Base-by-base conservation (phyloP, 2,797 vertebrate genomes). In the Kryptopterus vitreolus region DNA sequence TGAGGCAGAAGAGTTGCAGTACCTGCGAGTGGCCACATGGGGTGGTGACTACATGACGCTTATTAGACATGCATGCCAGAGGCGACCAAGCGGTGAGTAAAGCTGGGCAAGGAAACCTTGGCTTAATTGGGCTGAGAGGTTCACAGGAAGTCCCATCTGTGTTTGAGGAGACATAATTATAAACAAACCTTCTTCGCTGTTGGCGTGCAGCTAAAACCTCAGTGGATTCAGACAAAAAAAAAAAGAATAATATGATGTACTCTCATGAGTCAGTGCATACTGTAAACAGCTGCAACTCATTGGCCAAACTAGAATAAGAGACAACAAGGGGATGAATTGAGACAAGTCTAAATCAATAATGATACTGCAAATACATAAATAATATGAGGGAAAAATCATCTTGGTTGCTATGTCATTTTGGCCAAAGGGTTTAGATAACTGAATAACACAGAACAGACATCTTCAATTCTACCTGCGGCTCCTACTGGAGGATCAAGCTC, bases 271-370 rank as follows among this genome's bases (percentile, higher is more conserved):
- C 89, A 92, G 89, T 87, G 88, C 87, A 88, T 89, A 89, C 90
- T 88, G 90, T 92, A 93, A 93, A 93, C 92, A 93, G 89, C 88
- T 87, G 84, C 86, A 89, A 92, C 90, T 90, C 88, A 90, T 88
- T 86, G 81, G 68, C 53, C 74, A 83, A 91, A 90, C 84, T 90
- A 88, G 88, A 87, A 80, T 85, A 87, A 88, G 78, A 87, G 88
- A 88, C 88, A 90, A 88, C 87, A 83, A 69, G 90, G 89, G 84
- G 87, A 82, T 89, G 62, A 91, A 89, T 88, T 86, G 88, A 87
- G 89, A 88, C 87, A 29, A 62, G 87, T 78, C 70, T 84, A 88
- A 90, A 92, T 92, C 89, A 86, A 93, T 92, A 92, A 57, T 18
- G 84, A 68, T 55, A n/a, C 81, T 77, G 88, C 84, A 92, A 92